phyloP scores from a whole-genome alignment of 2,113 vertebrate species.

The Callionymus lyra region DNA sequence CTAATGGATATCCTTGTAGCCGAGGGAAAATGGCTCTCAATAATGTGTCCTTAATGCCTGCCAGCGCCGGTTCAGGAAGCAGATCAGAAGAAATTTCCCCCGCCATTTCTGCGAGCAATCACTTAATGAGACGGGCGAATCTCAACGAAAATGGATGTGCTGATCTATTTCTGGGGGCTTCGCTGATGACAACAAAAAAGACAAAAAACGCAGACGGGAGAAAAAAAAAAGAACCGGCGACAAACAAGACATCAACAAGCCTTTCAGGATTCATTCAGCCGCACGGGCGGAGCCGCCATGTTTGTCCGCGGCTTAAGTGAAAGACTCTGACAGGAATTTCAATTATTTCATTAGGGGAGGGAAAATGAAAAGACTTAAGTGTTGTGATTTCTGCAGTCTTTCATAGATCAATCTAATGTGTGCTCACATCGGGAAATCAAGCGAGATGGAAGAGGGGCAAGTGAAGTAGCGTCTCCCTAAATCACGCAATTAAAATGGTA shows the following conservation, averaged over 20 bases:
- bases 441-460: slow-evolving; percentile 91
- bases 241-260: slow-evolving; percentile 54
- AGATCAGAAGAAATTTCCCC: slow-evolving; percentile 75
- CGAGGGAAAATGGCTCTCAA: slow-evolving; percentile 62
- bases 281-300: slow-evolving; percentile 65
- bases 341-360: slow-evolving; percentile 99
- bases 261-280: slow-evolving; percentile 53
- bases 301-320: slow-evolving; percentile 86
- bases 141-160: slow-evolving; percentile 82
- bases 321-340: slow-evolving; percentile 99
- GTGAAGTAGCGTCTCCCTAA: slow-evolving; percentile 95
- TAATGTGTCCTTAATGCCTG: slow-evolving; percentile 71
- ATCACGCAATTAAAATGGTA: slow-evolving; percentile 98
- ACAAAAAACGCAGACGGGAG: slow-evolving; percentile 22
- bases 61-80: slow-evolving; percentile 71
- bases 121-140: slow-evolving; percentile 87
- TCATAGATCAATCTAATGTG: slow-evolving; percentile 97
- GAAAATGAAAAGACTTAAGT: slow-evolving; percentile 99
- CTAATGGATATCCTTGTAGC: slow-evolving; percentile 70
- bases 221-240: slow-evolving; percentile 29
- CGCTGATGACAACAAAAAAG: slow-evolving; percentile 67
- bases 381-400: slow-evolving; percentile 95
- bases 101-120: slow-evolving; percentile 90
- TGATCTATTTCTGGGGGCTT: slow-evolving; percentile 79
- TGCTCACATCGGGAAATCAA: slow-evolving; percentile 93